A percentile compares a stretch with the other conserved stretches of the same genome.
Evolutionary conservation across 1,140 invertebrate species (phyloP).

Genomic region (Liolophura sinensis): DNA sequence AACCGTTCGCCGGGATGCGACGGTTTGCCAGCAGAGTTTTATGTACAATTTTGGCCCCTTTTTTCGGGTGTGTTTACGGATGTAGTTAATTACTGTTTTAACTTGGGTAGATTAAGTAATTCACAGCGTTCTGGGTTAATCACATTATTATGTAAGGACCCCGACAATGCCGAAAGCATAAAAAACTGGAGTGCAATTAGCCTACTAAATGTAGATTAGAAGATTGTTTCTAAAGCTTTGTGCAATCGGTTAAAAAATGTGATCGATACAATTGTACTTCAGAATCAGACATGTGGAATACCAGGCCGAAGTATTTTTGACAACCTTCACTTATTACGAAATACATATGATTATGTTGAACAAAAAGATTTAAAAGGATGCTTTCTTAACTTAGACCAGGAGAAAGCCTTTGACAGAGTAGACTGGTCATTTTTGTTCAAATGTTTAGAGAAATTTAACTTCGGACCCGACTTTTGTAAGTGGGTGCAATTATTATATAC

Average conservation of each 20-base stretch:
- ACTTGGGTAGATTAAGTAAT: not conserved
- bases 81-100: not conserved
- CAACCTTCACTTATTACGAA: slow-evolving; percentile 1
- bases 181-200: slow-evolving; percentile 7
- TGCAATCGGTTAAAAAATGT: not conserved
- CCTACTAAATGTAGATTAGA: slow-evolving; percentile 6
- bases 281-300: not conserved
- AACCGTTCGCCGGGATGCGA: slow-evolving; percentile 1
- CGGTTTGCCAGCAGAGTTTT: slow-evolving; percentile 7
- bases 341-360: not conserved
- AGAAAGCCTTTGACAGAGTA: slow-evolving; percentile 6
- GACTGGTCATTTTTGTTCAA: not conserved
- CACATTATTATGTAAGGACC: not conserved
- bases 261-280: not conserved
- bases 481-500: slow-evolving; percentile 3
- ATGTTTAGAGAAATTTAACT: not conserved
- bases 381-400: not conserved
- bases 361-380: not conserved
- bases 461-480: slow-evolving; percentile 1
- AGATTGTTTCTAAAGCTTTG: slow-evolving; percentile 4
- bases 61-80: not conserved
- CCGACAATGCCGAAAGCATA: not conserved
- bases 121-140: not conserved
- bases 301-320: not conserved
- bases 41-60: not conserved